Conservation (phyloP, 2,113 vertebrate genomes). For the Microtus oregoni region DNA sequence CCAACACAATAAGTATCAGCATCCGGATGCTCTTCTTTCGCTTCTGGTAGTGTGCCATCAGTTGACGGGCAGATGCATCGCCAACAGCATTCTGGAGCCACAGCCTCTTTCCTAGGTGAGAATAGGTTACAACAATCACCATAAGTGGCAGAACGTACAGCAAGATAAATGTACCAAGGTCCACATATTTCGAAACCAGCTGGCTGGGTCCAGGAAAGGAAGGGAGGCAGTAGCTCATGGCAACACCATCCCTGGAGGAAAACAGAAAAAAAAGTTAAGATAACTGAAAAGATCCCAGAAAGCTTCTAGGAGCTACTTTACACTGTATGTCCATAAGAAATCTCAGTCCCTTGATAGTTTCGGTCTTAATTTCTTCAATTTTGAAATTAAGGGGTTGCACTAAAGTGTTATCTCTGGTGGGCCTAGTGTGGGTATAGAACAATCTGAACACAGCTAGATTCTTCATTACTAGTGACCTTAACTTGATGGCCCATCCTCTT, state of each 20-base stretch:
- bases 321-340: not conserved
- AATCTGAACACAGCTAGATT: not conserved
- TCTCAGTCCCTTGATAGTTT: not conserved
- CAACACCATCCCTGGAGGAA: not conserved
- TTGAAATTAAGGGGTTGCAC: not conserved
- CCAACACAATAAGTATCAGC: conserved; percentile 30
- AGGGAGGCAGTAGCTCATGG: conserved; percentile 25
- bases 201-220: conserved; percentile 6
- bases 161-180: conserved; percentile 21
- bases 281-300: not conserved
- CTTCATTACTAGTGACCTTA: not conserved
- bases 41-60: conserved; percentile 42
- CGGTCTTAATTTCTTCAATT: not conserved
- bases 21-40: conserved; percentile 38
- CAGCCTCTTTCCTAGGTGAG: conserved; percentile 43
- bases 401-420: not conserved
- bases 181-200: not conserved
- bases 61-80: conserved; percentile 24
- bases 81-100: conserved; percentile 29
- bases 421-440: not conserved
- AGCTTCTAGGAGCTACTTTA: not conserved
- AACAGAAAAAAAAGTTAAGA: not conserved
- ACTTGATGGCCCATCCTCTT: not conserved
- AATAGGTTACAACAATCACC: conserved; percentile 26
- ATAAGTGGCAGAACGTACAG: conserved; percentile 10